Evolutionary conservation across 1,140 invertebrate species (phyloP), one percentile per base, ranked within the genome.

Genomic region (Trichogramma pretiosum): DNA sequence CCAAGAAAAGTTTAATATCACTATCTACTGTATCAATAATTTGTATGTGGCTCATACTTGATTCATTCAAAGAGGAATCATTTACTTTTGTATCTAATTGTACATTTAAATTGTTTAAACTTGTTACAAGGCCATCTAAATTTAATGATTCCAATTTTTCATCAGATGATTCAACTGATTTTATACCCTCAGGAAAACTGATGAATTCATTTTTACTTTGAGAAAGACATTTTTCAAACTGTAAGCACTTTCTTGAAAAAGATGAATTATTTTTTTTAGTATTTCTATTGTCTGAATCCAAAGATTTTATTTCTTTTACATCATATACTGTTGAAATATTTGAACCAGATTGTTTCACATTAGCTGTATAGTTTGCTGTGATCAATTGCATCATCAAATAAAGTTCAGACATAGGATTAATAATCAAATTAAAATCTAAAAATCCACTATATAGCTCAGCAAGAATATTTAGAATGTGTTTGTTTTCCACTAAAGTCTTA

Each of bases 331-430:
- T n/a, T n/a, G n/a, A n/a, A n/a, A n/a, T n/a, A n/a, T n/a, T n/a
- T n/a, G n/a, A n/a, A n/a, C n/a, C n/a, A 8, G 3, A 5, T 13
- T 35, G 42, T 26, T 43, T 19, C n/a, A 1, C 18, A 34, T 14
- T 19, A 45, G 39, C 23, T 19, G 23, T n/a, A n/a, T n/a, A n/a
- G n/a, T n/a, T n/a, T n/a, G n/a, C n/a, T n/a, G 72, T 75, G 24
- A 81, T 55, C 16, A 82, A 60, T 18, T 75, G 68, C 34, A 79
- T 64, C 5, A 80, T 55, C 60, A 79, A 80, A 62, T 79, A 77
- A 22, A 82, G 59, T 63, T 81, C 79, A 44, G 73, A 71, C 52
- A 74, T 72, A 13, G 77, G 58, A 64, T 78, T 81, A 13, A 75
- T 57, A 21, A 79, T 68, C 24, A 78, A 62, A 58, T 76, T 72